These are phyloP conservation scores for Centroberyx gerrardi DNA, from an alignment of 2,797 vertebrate species.

Conservation along the genomic window DNA sequence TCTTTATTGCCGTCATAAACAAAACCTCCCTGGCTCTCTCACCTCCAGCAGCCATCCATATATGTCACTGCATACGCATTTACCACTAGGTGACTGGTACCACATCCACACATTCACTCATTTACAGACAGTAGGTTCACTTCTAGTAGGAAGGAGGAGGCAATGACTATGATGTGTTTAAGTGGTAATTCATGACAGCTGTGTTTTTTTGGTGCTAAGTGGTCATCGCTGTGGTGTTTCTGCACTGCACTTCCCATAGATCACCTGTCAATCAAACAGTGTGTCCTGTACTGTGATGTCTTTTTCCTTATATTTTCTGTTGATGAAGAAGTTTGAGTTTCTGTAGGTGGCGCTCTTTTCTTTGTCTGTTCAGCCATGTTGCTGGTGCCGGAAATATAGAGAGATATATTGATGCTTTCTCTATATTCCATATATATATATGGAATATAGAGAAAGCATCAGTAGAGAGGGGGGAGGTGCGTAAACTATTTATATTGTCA, in stretches of 20 bases:
- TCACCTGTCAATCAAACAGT: not conserved
- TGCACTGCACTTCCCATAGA: no score
- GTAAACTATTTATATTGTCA: no score
- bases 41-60: slow-evolving; percentile 20
- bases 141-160: not conserved
- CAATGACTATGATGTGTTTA: not conserved
- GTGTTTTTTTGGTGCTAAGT: no score
- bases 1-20: slow-evolving; percentile 70
- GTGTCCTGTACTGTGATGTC: not conserved
- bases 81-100: not conserved
- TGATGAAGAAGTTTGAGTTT: not conserved
- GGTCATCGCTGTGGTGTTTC: no score
- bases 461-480: no score
- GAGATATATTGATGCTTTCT: no score
- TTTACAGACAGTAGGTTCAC: slow-evolving; percentile 24
- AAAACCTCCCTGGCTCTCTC: slow-evolving; percentile 26
- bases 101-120: slow-evolving; percentile 9
- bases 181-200: no score
- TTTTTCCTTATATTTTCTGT: slow-evolving; percentile 5
- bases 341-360: not conserved
- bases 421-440: no score
- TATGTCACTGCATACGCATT: slow-evolving; percentile 32
- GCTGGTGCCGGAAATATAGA: not conserved
- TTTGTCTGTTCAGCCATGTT: slow-evolving; percentile 8
- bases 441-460: no score